phyloP scores from a whole-genome alignment of 2,797 vertebrate genomes.

The Coendou prehensilis region DNA sequence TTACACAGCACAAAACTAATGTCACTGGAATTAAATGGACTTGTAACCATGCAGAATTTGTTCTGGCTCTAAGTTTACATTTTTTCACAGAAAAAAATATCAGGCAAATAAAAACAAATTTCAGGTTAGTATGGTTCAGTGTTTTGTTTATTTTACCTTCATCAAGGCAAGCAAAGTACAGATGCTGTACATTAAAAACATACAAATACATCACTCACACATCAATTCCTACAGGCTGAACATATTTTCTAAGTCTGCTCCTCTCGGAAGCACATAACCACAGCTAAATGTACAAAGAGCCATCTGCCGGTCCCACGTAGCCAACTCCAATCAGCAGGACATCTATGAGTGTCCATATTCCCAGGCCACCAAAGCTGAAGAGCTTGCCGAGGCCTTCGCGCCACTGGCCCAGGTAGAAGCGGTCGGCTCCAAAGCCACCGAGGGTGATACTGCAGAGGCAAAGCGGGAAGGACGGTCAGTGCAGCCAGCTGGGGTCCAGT shows the following conservation, averaged over 20 bases:
- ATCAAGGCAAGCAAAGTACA: slow-evolving; percentile 91
- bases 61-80: not conserved
- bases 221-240: slow-evolving; percentile 18
- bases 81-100: slow-evolving; percentile 83
- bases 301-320: slow-evolving; percentile 98
- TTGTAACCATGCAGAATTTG: not conserved
- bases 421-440: slow-evolving; percentile 98
- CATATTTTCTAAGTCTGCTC: not conserved
- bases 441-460: slow-evolving; percentile 94
- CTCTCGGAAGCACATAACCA: not conserved
- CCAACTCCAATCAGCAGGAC: slow-evolving; percentile 97
- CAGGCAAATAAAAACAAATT: slow-evolving; percentile 79
- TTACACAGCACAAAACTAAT: slow-evolving; percentile 28
- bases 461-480: not conserved
- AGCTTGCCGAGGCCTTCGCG: slow-evolving; percentile 98
- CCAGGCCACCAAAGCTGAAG: slow-evolving; percentile 99
- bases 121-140: slow-evolving; percentile 57
- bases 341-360: slow-evolving; percentile 98
- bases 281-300: slow-evolving; percentile 97
- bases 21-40: not conserved
- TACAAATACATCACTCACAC: slow-evolving; percentile 53
- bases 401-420: slow-evolving; percentile 99
- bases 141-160: slow-evolving; percentile 90
- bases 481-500: not conserved
- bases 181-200: slow-evolving; percentile 90